Conservation (phyloP, 1,140 invertebrate species). For the Laupala kohalensis region DNA sequence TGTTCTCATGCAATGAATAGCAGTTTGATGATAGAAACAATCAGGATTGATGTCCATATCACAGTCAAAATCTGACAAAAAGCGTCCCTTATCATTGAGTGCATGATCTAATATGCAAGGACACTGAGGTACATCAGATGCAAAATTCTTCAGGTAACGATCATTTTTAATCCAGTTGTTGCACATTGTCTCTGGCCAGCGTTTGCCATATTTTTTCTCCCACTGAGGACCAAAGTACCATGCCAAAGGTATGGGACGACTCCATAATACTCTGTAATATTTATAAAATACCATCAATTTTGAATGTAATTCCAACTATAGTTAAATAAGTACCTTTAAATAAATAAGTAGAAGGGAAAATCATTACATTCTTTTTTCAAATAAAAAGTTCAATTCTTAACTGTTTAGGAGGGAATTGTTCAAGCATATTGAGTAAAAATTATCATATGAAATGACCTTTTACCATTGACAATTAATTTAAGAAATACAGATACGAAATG, state of each 20-base stretch:
- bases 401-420: no score
- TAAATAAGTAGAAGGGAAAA: background rate
- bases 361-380: background rate
- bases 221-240: slow-evolving; percentile 89
- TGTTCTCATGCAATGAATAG: slow-evolving; percentile 83
- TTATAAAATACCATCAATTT: background rate
- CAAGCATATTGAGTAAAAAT: no score
- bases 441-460: no score
- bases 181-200: slow-evolving; percentile 71
- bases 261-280: slow-evolving; percentile 61
- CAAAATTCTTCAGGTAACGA: slow-evolving; percentile 74
- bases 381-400: background rate
- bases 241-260: slow-evolving; percentile 73
- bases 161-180: slow-evolving; percentile 81
- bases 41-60: slow-evolving; percentile 82
- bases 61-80: slow-evolving; percentile 79
- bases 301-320: no score
- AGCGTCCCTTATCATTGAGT: slow-evolving; percentile 79
- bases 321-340: background rate
- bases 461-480: no score
- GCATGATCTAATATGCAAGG: slow-evolving; percentile 88
- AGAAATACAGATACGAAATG: no score
- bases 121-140: slow-evolving; percentile 70
- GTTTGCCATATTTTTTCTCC: slow-evolving; percentile 55
- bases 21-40: slow-evolving; percentile 77